These are phyloP conservation scores for Rhadina sibilatrix DNA, from an alignment of 2,113 vertebrate species.

Conservation along the genomic window DNA sequence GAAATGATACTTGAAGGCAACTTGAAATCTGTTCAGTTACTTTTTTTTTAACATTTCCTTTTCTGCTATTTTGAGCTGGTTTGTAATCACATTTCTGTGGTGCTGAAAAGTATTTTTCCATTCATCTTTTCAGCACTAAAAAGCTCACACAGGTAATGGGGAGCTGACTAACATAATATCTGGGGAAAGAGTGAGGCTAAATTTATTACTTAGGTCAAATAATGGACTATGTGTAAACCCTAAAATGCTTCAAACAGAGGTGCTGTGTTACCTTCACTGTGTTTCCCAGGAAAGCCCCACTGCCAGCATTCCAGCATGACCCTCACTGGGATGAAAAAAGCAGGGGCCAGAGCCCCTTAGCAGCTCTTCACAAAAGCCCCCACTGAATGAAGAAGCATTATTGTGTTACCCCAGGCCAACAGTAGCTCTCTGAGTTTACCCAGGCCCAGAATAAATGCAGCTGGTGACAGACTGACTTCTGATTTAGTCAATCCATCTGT, in stretches of 20 bases:
- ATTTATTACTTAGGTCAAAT: not conserved
- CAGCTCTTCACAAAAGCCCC: not conserved
- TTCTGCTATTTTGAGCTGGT: not conserved
- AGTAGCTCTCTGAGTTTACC: not conserved
- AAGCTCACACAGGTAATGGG: not conserved
- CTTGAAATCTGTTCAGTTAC: not conserved
- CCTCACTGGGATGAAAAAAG: accelerated
- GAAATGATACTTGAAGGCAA: not conserved
- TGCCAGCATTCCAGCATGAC: accelerated
- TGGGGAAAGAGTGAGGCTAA: not conserved
- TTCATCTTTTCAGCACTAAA: not conserved
- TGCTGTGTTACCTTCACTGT: not conserved
- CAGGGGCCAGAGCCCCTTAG: not conserved
- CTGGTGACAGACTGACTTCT: not conserved
- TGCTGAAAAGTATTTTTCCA: not conserved
- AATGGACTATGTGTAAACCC: not conserved
- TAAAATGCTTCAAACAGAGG: not conserved
- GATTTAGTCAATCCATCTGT: not conserved
- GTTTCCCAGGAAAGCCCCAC: accelerated
- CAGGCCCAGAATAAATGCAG: not conserved
- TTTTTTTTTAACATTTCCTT: not conserved
- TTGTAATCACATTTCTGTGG: not conserved
- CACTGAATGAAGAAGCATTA: not conserved
- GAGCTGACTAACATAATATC: not conserved
- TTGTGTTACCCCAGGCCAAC: not conserved